These are phyloP conservation scores for Drosophila flavopinicola DNA, from an alignment of 2,888 invertebrate species.

Conservation along the genomic window DNA sequence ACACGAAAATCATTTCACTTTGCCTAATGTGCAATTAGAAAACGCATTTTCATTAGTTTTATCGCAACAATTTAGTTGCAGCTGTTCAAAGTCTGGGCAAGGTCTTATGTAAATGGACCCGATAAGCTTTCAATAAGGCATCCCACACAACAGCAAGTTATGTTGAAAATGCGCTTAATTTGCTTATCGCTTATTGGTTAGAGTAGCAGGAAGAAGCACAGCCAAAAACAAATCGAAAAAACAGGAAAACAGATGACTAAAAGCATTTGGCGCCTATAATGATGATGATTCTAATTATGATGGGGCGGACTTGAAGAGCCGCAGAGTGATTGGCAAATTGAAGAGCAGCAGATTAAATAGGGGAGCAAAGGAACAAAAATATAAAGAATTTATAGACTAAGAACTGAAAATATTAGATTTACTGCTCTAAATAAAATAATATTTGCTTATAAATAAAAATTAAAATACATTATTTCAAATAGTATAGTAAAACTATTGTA, in stretches of 20 bases:
- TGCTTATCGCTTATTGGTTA: conserved; percentile 46
- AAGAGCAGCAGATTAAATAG: background rate
- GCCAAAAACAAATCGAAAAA: conserved; percentile 8
- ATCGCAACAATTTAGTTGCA: conserved; percentile 74
- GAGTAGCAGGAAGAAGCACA: background rate
- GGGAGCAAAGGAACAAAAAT: background rate
- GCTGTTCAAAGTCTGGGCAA: conserved; percentile 24
- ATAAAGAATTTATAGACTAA: no score
- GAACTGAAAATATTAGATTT: no score
- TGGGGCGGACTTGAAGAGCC: conserved; percentile 24
- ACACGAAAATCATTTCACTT: conserved; percentile 76
- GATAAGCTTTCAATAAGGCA: conserved; percentile 67
- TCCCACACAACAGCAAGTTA: conserved; percentile 32
- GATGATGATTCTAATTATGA: conserved; percentile 44
- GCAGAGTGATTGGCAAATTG: conserved; percentile 25
- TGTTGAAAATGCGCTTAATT: conserved; percentile 64
- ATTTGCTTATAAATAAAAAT: no score
- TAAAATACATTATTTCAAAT: no score
- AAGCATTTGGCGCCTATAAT: conserved; percentile 64
- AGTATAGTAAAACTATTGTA: no score
- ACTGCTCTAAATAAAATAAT: background rate
- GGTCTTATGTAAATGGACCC: conserved; percentile 48
- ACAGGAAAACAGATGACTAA: conserved; percentile 71
- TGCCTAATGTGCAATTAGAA: conserved; percentile 82
- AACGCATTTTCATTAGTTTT: conserved; percentile 82